Evolutionary conservation across 2,797 vertebrate species (phyloP).

Genomic region (Chaunax sp.): DNA sequence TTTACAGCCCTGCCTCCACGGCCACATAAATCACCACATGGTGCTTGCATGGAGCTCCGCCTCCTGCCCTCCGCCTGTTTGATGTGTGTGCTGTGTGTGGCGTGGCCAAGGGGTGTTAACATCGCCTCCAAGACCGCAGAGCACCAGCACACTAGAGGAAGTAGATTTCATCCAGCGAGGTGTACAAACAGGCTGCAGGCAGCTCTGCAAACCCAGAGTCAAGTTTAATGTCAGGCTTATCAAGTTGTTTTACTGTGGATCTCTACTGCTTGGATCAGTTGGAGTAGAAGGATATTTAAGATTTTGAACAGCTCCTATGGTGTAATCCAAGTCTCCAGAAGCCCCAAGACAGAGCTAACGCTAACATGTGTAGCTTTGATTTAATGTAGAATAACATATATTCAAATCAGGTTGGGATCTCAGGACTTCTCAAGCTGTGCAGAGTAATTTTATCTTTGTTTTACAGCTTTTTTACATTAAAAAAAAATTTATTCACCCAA

Average conservation of each 20-base stretch:
- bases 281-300: neutral
- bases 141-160: slow-evolving; percentile 1
- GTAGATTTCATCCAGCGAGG: slow-evolving; percentile 19
- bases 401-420: too few species aligned
- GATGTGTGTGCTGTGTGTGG: slow-evolving; percentile 57
- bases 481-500: too few species aligned
- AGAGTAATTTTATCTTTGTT: too few species aligned
- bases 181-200: slow-evolving; percentile 10
- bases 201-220: neutral
- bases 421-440: too few species aligned
- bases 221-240: neutral
- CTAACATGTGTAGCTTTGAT: too few species aligned
- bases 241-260: neutral
- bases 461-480: too few species aligned
- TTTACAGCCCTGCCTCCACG: slow-evolving; percentile 37
- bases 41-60: slow-evolving; percentile 30
- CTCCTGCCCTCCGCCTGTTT: slow-evolving; percentile 37
- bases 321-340: too few species aligned
- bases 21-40: slow-evolving; percentile 43
- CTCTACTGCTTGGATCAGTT: neutral
- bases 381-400: too few species aligned
- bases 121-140: slow-evolving; percentile 49
- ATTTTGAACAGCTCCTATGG: too few species aligned
- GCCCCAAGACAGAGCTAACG: too few species aligned
- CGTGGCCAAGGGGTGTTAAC: slow-evolving; percentile 57